Conservation (phyloP, 1,140 invertebrate species). For the Eriosoma lanigerum region DNA sequence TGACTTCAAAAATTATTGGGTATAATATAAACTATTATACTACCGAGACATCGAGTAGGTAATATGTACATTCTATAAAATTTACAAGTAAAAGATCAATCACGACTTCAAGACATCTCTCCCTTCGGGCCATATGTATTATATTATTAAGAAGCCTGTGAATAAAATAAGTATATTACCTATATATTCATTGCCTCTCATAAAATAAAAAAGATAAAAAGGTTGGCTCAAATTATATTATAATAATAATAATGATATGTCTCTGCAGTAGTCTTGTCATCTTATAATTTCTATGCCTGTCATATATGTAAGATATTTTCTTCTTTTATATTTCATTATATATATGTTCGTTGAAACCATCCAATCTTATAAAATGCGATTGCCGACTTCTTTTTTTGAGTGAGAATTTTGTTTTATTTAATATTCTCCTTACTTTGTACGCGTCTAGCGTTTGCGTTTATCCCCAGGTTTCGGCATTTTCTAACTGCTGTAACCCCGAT, state of each 20-base stretch:
- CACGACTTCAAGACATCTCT: background rate
- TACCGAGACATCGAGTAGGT: too few relatives aligned
- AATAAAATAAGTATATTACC: slow-evolving; percentile 7
- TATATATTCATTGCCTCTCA: background rate
- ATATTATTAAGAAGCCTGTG: background rate
- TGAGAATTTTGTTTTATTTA: too few relatives aligned
- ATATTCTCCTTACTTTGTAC: too few relatives aligned
- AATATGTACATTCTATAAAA: too few relatives aligned
- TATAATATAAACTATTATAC: too few relatives aligned
- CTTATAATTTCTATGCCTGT: background rate
- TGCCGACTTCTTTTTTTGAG: too few relatives aligned
- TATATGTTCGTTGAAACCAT: slow-evolving; percentile 2
- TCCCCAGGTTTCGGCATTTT: too few relatives aligned
- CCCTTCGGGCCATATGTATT: background rate
- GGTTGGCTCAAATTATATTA: slow-evolving; percentile 10
- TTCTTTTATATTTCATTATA: background rate
- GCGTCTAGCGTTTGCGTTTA: too few relatives aligned
- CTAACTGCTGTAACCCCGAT: too few relatives aligned
- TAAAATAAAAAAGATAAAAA: background rate
- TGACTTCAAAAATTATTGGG: too few relatives aligned
- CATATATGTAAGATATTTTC: background rate
- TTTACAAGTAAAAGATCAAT: slow-evolving; percentile 6
- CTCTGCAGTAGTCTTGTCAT: slow-evolving; percentile 18
- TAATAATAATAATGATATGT: background rate
- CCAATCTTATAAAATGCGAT: too few relatives aligned